These are phyloP conservation scores for Sebastes glaucus DNA, from an alignment of 2,797 vertebrate genomes.

Conservation along the genomic window DNA sequence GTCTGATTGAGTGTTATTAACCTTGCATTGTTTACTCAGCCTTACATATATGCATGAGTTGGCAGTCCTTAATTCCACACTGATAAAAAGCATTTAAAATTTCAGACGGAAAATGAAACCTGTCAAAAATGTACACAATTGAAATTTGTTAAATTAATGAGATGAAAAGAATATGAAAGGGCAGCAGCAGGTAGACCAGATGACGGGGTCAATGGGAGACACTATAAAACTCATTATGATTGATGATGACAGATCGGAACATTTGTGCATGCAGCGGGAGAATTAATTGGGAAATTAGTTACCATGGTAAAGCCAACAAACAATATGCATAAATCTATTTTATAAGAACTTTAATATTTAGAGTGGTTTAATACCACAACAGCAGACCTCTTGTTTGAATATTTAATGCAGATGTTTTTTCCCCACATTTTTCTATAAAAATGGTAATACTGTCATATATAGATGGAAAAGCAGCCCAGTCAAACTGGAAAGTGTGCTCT, in stretches of 20 bases:
- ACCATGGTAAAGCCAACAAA: conserved; percentile 70
- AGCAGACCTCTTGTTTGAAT: background rate
- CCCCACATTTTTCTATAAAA: conserved; percentile 24
- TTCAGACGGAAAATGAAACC: conserved; percentile 82
- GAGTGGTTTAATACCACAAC: background rate
- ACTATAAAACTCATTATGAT: conserved; percentile 87
- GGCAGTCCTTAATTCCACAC: conserved; percentile 68
- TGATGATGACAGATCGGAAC: conserved; percentile 80
- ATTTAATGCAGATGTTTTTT: background rate
- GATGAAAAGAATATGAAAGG: conserved; percentile 82
- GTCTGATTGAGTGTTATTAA: conserved; percentile 64
- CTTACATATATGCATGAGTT: conserved; percentile 62
- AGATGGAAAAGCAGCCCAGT: conserved; percentile 29
- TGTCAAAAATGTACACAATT: conserved; percentile 86
- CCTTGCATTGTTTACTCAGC: conserved; percentile 78
- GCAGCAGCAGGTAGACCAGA: conserved; percentile 85
- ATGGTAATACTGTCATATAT: conserved; percentile 24
- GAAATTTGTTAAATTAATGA: conserved; percentile 91
- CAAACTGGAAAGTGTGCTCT: conserved; percentile 20
- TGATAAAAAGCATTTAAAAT: conserved; percentile 64
- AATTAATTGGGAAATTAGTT: conserved; percentile 82
- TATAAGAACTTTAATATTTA: background rate
- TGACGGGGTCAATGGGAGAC: conserved; percentile 86
- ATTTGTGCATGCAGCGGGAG: conserved; percentile 70
- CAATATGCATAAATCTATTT: conserved; percentile 33